phyloP scores from a whole-genome alignment of 2,797 vertebrate species.

The Tarsius wallacei region DNA sequence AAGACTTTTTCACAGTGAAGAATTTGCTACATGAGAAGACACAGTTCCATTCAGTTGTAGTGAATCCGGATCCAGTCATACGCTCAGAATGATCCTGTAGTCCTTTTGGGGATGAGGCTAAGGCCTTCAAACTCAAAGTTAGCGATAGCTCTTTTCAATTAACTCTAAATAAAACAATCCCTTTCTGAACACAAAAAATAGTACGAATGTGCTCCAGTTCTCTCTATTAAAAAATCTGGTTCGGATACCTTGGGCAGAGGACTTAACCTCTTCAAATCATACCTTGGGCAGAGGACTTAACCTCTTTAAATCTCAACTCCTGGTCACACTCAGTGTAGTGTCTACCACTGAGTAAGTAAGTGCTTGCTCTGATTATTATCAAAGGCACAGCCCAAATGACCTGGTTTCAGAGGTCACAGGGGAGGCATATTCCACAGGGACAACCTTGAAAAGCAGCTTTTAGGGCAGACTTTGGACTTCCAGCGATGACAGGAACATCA shows the following conservation, averaged over 20 bases:
- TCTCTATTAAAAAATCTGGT: background rate
- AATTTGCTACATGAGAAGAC: background rate
- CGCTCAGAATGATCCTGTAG: background rate
- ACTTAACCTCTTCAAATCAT: background rate
- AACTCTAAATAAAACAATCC: background rate
- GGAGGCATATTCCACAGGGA: background rate
- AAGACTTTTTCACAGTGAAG: background rate
- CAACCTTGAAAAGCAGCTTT: conserved; percentile 39
- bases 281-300: conserved; percentile 4
- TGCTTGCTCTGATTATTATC: background rate
- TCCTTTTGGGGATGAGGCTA: background rate
- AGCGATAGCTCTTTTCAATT: background rate
- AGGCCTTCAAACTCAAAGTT: conserved; percentile 6
- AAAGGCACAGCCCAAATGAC: background rate
- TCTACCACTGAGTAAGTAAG: background rate
- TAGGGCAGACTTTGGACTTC: background rate
- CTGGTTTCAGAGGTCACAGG: conserved; percentile 22
- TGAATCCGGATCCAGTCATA: background rate
- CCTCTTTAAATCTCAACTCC: background rate
- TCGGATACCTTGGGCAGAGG: background rate
- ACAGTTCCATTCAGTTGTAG: background rate
- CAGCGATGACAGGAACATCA: background rate
- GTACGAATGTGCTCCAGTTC: background rate
- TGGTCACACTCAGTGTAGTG: background rate
- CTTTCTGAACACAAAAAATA: conserved; percentile 18